A percentile compares a stretch with the other conserved stretches of the same genome.
Evolutionary conservation across 2,797 vertebrate species (phyloP).

Genomic region (Aerospiza tachiro): DNA sequence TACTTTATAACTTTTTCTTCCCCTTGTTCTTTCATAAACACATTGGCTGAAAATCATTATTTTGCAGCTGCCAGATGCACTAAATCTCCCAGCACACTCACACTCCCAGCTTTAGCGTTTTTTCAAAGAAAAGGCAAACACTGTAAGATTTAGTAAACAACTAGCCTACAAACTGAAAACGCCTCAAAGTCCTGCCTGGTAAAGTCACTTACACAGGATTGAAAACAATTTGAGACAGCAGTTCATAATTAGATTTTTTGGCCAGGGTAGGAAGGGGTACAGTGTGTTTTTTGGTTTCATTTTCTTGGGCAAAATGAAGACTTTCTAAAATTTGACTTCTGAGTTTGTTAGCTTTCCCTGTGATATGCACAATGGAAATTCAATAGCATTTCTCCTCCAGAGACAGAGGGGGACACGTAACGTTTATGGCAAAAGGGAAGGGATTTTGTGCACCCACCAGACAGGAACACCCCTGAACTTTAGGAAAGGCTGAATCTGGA

Average conservation of each 20-base stretch:
- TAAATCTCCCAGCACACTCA: conserved; percentile 10
- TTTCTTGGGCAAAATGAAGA: background rate
- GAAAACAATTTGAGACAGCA: background rate
- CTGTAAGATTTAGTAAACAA: conserved; percentile 50
- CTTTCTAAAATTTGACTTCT: background rate
- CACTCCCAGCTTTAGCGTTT: conserved; percentile 23
- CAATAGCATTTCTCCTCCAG: background rate
- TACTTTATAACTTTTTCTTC: background rate
- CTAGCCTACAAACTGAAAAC: background rate
- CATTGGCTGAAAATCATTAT: background rate
- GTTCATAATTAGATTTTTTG: background rate
- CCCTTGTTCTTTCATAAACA: conserved; percentile 18
- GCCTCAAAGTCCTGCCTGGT: background rate
- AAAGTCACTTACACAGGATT: background rate
- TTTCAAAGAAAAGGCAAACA: conserved; percentile 31
- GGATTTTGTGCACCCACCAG: background rate
- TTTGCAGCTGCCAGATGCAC: conserved; percentile 52
- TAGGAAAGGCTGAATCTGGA: background rate
- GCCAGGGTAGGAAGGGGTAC: background rate
- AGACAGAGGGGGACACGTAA: background rate
- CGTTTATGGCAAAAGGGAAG: background rate
- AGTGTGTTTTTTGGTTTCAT: background rate
- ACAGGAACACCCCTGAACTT: background rate
- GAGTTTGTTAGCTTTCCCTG: background rate
- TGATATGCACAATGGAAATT: background rate